Conservation (phyloP, 2,888 invertebrate genomes). For the Ennomos quercinarius region DNA sequence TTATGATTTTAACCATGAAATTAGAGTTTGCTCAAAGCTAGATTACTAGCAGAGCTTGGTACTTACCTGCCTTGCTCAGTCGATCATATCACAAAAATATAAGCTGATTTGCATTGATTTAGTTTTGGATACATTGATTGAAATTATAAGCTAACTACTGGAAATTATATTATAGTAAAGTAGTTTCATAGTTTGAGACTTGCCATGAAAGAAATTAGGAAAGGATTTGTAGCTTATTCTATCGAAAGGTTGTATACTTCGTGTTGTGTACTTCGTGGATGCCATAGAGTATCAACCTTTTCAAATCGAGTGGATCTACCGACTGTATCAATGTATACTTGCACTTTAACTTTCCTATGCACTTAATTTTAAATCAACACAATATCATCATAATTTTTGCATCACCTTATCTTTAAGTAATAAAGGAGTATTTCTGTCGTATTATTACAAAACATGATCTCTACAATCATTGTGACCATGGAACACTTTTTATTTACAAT, state of each 20-base stretch:
- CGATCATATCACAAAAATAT: constrained; percentile 24
- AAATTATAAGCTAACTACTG: too few species aligned
- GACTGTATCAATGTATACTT: constrained; percentile 13
- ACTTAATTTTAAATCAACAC: constrained; percentile 6
- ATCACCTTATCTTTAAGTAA: not conserved
- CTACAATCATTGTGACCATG: too few species aligned
- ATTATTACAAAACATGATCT: constrained; percentile 3
- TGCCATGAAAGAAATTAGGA: too few species aligned
- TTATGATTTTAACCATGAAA: constrained; percentile 37
- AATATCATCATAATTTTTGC: not conserved
- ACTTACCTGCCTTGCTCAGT: constrained; percentile 55
- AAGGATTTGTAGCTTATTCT: too few species aligned
- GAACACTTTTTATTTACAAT: too few species aligned
- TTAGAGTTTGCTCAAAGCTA: constrained; percentile 56
- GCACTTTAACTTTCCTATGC: constrained; percentile 7
- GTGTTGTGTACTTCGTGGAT: too few species aligned
- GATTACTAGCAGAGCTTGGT: constrained; percentile 23
- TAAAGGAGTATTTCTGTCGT: not conserved
- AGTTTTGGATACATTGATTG: not conserved
- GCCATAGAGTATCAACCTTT: too few species aligned
- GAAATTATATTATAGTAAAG: too few species aligned
- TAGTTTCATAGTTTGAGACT: too few species aligned
- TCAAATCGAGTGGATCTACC: not conserved
- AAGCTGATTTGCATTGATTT: constrained; percentile 11
- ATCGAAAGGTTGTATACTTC: too few species aligned